A percentile compares a stretch with the other conserved stretches of the same genome.
These are phyloP conservation scores for Crematogaster levior DNA, from an alignment of 2,888 invertebrate species.

Conservation along the genomic window DNA sequence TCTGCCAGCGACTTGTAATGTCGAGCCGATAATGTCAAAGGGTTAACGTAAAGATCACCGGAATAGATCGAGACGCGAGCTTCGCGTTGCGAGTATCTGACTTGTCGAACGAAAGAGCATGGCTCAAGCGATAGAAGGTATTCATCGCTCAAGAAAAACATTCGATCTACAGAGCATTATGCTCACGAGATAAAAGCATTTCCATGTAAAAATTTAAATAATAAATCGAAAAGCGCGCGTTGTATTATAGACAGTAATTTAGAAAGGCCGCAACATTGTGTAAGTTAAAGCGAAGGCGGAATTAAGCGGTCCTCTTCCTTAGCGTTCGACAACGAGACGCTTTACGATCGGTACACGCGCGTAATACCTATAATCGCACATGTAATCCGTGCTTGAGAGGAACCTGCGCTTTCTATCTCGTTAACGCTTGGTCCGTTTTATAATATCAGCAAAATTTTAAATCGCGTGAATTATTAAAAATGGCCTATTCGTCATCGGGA, in stretches of 20 bases:
- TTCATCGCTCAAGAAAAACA: constrained; percentile 17
- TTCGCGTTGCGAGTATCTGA: not conserved
- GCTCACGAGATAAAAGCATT: not conserved
- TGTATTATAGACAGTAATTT: not conserved
- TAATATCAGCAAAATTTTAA: not conserved
- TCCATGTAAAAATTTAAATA: constrained; percentile 24
- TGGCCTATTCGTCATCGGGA: not conserved
- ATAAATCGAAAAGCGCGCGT: not conserved
- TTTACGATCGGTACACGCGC: constrained; percentile 76
- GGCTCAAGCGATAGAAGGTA: not conserved
- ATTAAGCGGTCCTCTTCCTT: constrained; percentile 38
- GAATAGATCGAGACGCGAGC: constrained; percentile 39
- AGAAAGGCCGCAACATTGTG: not conserved
- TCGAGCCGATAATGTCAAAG: constrained; percentile 30
- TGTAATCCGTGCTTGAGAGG: constrained; percentile 79
- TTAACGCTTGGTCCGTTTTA: constrained; percentile 56
- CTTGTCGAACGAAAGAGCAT: constrained; percentile 16
- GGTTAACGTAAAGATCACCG: constrained; percentile 41
- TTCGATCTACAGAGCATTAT: not conserved
- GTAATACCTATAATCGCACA: constrained; percentile 81
- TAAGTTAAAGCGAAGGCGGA: constrained; percentile 23
- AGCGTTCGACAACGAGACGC: constrained; percentile 36
- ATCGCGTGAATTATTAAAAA: not conserved
- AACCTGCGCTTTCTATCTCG: constrained; percentile 78
- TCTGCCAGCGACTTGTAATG: constrained; percentile 3